phyloP scores from a whole-genome alignment of 2,797 vertebrate genomes.

The Morus bassanus region DNA sequence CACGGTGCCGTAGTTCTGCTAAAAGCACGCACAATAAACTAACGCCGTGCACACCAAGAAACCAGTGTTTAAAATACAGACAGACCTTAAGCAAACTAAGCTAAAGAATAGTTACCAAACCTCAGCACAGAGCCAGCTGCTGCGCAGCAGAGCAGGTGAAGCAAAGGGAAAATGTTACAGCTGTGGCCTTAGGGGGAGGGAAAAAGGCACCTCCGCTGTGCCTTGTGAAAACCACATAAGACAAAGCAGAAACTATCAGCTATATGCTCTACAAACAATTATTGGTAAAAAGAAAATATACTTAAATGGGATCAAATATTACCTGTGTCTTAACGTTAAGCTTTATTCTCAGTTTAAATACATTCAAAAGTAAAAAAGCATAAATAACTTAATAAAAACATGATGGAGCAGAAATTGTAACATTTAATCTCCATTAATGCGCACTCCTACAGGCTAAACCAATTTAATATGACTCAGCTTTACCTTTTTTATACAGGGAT shows the following conservation, averaged over 20 bases:
- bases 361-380: constrained; percentile 25
- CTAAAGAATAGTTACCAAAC: accelerated
- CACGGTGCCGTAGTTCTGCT: accelerated
- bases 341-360: constrained; percentile 27
- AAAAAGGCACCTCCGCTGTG: accelerated
- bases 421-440: neutral
- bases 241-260: neutral
- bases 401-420: neutral
- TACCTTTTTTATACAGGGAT: constrained; percentile 36
- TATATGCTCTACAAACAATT: accelerated
- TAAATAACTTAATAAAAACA: constrained; percentile 21
- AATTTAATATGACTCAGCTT: neutral
- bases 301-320: accelerated
- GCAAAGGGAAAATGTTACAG: accelerated
- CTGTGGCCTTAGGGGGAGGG: neutral
- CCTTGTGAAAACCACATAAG: accelerated
- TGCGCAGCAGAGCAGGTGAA: neutral
- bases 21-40: accelerated
- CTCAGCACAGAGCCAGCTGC: neutral
- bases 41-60: accelerated
- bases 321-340: neutral
- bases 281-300: neutral
- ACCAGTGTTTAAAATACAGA: accelerated
- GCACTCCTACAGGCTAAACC: neutral
- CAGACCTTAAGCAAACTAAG: accelerated